Base-by-base conservation (phyloP, 2,113 vertebrate genomes). In the Ptilonorhynchus violaceus region DNA sequence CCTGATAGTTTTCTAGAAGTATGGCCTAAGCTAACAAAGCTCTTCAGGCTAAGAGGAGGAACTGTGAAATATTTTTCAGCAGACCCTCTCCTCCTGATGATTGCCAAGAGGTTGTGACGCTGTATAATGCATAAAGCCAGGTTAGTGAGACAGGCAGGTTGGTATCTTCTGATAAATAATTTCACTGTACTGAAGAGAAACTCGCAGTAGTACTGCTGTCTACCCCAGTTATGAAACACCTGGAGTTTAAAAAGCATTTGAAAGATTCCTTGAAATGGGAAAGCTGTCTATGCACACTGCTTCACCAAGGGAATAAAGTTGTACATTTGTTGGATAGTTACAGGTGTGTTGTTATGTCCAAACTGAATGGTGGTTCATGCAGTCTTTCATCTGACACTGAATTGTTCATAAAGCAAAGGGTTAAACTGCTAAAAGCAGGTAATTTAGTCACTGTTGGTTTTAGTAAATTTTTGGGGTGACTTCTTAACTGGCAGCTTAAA, bases 381-480 rank as follows among this genome's bases (percentile, higher is more conserved):
- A 59, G 59, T 58, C 88, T 93, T 93, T 93, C 59, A 83, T 85
- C 80, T 76, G 62, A 80, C 33, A 31, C 64, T 88, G 75, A 76
- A 74, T 96, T 95, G 85, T 88, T 95, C 67, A 76, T 95, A 60
- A 94, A 91, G 25, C 69, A 74, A 33, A 44, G 63, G 67, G 50
- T 96, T 93, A 47, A 95, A 86, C 17, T 70, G 59, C 39, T 74
- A 50, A 88, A 93, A 94, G 67, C 47, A 83, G 39, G 16, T 73
- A 46, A 53, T 77, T 59, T 41, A 52, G 64, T 70, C 80, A 52
- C 39, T 90, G 39, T 72, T 74, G 62, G 37, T 31, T 91, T 80
- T 64, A 85, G 55, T 83, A 55, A 35, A n/a, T 59, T 77, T 76
- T 89, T 79, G 6, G 42, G 55, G 4, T 80, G 47, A 37, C 37